Evolutionary conservation across 2,888 invertebrate genomes (phyloP).

Genomic region (Heteromurus nitidus): DNA sequence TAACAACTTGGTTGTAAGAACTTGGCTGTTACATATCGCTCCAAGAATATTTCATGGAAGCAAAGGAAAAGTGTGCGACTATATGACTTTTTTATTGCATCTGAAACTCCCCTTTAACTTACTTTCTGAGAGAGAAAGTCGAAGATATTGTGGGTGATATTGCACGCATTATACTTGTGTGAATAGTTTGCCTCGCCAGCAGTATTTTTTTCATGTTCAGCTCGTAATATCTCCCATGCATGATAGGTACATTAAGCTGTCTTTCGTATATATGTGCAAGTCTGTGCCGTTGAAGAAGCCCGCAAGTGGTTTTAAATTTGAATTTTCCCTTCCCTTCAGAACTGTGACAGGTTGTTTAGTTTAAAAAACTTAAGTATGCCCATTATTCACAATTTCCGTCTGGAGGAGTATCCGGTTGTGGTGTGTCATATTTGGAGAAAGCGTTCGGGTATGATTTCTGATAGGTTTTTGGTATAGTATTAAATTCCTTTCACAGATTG

Average conservation of each 20-base stretch:
- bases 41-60: constrained; percentile 2
- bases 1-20: not conserved
- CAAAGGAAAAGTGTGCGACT: constrained; percentile 24
- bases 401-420: too few relatives aligned
- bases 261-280: not conserved
- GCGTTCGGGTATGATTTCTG: not conserved
- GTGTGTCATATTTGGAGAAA: not conserved
- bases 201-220: constrained; percentile 10
- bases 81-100: constrained; percentile 55
- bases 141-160: not conserved
- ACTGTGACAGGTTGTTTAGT: constrained; percentile 47
- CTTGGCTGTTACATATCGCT: not conserved
- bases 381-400: constrained; percentile 41
- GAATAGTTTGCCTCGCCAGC: constrained; percentile 1
- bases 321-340: constrained; percentile 7
- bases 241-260: constrained; percentile 22
- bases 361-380: constrained; percentile 30
- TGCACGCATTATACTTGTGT: not conserved
- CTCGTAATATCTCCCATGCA: constrained; percentile 21
- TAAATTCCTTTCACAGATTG: constrained; percentile 1
- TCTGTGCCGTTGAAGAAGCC: constrained; percentile 24
- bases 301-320: constrained; percentile 51
- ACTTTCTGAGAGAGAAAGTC: constrained; percentile 15
- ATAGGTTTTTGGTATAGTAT: not conserved
- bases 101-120: constrained; percentile 34